Evolutionary conservation across 2,888 invertebrate species (phyloP).

Genomic region (Mimas tiliae): DNA sequence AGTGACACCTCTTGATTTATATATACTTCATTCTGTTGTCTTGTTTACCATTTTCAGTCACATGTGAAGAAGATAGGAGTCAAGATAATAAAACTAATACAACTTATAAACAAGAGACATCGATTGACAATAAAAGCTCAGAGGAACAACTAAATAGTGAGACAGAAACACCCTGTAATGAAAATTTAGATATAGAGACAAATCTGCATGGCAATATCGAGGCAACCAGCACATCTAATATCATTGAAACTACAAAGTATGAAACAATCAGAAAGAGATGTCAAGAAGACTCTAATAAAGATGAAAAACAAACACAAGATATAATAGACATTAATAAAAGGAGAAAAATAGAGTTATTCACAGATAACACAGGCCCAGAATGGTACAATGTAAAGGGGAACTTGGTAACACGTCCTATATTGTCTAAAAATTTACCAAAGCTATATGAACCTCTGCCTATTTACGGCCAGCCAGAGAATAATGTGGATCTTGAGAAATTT

Average conservation of each 20-base stretch:
- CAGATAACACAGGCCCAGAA: slow-evolving; percentile 53
- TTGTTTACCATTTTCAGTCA: neutral
- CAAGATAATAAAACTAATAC: neutral
- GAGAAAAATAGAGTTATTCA: slow-evolving; percentile 47
- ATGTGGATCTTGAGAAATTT: slow-evolving; percentile 45
- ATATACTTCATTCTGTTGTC: neutral
- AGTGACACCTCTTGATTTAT: too few species aligned
- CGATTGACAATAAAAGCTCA: neutral
- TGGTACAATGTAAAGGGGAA: slow-evolving; percentile 56
- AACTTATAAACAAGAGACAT: neutral
- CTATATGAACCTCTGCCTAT: slow-evolving; percentile 65
- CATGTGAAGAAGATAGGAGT: neutral
- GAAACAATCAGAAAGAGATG: neutral
- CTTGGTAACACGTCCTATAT: slow-evolving; percentile 58
- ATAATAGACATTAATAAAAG: slow-evolving; percentile 27
- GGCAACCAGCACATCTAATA: neutral
- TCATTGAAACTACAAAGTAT: neutral
- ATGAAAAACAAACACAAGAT: slow-evolving; percentile 2
- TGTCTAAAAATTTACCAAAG: slow-evolving; percentile 59
- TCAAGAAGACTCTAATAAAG: neutral
- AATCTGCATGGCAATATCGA: neutral
- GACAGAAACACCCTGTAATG: neutral
- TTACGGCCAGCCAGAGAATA: slow-evolving; percentile 51
- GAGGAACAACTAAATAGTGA: neutral
- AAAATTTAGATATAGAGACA: neutral